These are phyloP conservation scores for Eupithecia pulchellata DNA, from an alignment of 2,888 invertebrate genomes.

Conservation along the genomic window DNA sequence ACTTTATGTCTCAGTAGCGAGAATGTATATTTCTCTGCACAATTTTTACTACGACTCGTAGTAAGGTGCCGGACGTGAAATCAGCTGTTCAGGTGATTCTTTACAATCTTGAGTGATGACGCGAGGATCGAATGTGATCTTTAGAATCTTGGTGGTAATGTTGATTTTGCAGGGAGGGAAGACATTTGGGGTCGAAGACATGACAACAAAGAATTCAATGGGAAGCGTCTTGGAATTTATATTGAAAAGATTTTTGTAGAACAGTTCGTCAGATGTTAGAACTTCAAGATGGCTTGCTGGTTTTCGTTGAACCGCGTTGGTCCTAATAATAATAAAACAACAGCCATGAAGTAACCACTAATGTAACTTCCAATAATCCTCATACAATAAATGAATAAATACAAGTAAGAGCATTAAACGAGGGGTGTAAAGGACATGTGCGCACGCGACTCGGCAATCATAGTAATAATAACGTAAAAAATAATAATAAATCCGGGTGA, in stretches of 20 bases:
- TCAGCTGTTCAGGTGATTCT: conserved; percentile 70
- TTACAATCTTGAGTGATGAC: conserved; percentile 39
- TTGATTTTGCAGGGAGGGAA: not conserved
- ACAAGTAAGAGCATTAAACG: conserved; percentile 75
- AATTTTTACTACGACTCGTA: conserved; percentile 54
- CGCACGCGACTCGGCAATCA: conserved; percentile 81
- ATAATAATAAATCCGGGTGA: conserved; percentile 85
- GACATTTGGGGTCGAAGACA: conserved; percentile 10
- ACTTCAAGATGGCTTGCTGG: not conserved
- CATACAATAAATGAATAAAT: conserved; percentile 69
- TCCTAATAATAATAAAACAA: conserved; percentile 9
- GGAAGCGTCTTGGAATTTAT: conserved; percentile 25
- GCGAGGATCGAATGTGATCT: conserved; percentile 19
- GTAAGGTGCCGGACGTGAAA: conserved; percentile 72
- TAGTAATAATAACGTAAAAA: conserved; percentile 85
- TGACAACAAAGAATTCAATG: conserved; percentile 30
- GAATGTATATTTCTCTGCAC: conserved; percentile 23
- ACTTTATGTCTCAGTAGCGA: conserved; percentile 18
- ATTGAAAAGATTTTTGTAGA: conserved; percentile 11
- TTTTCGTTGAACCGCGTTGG: not conserved
- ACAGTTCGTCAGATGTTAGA: not conserved
- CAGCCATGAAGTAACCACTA: conserved; percentile 59
- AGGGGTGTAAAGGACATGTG: conserved; percentile 78
- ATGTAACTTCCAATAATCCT: conserved; percentile 78
- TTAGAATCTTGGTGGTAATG: conserved; percentile 11